Conservation (phyloP, 2,113 vertebrate genomes). For the Pithys albifrons region DNA sequence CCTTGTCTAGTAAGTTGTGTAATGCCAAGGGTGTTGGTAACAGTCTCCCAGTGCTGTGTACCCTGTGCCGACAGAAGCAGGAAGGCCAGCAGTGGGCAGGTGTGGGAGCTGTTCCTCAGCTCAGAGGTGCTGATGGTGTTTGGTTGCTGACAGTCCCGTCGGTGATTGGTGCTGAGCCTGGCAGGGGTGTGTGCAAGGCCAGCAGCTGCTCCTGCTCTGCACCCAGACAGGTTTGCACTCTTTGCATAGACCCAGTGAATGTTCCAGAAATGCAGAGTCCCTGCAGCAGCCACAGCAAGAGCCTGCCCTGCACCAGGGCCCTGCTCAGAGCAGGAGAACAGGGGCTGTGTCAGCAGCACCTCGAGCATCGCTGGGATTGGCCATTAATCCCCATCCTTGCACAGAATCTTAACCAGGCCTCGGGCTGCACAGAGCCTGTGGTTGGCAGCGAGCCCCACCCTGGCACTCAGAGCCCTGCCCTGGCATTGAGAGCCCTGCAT, state of each 20-base stretch:
- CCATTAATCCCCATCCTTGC: background rate
- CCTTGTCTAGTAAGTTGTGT: background rate
- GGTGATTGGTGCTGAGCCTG: background rate
- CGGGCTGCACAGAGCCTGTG: background rate
- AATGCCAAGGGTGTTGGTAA: background rate
- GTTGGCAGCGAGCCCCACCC: too few relatives aligned
- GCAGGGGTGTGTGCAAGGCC: background rate
- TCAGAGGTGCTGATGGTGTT: background rate
- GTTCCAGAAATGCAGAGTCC: background rate
- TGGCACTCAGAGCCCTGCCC: too few relatives aligned
- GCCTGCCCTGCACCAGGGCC: background rate
- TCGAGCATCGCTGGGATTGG: background rate
- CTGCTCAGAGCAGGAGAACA: background rate
- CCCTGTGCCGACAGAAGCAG: background rate
- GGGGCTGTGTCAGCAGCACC: background rate
- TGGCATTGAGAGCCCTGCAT: too few relatives aligned
- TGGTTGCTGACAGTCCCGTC: background rate
- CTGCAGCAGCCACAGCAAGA: background rate
- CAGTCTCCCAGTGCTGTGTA: background rate
- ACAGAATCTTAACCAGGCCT: background rate
- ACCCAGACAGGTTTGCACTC: accelerated
- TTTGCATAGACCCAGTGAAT: background rate
- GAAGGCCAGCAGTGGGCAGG: background rate
- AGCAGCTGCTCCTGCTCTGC: background rate
- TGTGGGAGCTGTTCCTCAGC: background rate